These are phyloP conservation scores for Metallyticus violacea DNA, from an alignment of 2,888 invertebrate genomes.

Conservation along the genomic window DNA sequence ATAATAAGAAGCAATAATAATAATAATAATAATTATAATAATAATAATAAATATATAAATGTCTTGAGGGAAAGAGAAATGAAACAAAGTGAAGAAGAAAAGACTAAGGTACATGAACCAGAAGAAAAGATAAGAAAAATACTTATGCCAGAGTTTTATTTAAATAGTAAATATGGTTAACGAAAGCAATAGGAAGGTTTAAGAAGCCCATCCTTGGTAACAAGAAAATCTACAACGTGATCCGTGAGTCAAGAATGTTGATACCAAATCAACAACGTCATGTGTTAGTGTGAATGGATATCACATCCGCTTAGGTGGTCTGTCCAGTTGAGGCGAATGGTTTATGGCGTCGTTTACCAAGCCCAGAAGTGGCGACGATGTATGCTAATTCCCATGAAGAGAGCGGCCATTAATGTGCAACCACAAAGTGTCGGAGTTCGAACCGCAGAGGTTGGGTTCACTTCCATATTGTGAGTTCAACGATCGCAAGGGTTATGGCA, in stretches of 20 bases:
- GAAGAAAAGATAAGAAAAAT: too few relatives aligned
- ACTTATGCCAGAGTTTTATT: too few relatives aligned
- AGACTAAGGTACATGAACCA: too few relatives aligned
- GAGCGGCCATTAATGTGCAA: neutral
- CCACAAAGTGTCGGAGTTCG: neutral
- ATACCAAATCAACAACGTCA: neutral
- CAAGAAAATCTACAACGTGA: too few relatives aligned
- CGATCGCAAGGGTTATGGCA: neutral
- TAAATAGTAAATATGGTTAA: too few relatives aligned
- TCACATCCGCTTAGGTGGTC: neutral
- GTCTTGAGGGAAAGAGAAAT: too few relatives aligned
- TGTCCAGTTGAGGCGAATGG: neutral
- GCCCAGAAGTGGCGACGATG: neutral
- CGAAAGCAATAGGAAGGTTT: too few relatives aligned
- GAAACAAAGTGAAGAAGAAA: too few relatives aligned
- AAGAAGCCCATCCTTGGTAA: too few relatives aligned
- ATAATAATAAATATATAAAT: too few relatives aligned
- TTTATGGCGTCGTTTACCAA: neutral
- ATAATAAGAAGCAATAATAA: too few relatives aligned
- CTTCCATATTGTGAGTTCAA: neutral
- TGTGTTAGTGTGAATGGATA: neutral
- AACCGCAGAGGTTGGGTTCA: neutral
- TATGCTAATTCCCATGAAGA: neutral
- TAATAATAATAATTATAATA: too few relatives aligned
- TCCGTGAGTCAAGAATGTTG: neutral